Evolutionary conservation across 2,797 vertebrate genomes (phyloP), one percentile per base, ranked within the genome.

Genomic region (Dendrocincla fuliginosa): DNA sequence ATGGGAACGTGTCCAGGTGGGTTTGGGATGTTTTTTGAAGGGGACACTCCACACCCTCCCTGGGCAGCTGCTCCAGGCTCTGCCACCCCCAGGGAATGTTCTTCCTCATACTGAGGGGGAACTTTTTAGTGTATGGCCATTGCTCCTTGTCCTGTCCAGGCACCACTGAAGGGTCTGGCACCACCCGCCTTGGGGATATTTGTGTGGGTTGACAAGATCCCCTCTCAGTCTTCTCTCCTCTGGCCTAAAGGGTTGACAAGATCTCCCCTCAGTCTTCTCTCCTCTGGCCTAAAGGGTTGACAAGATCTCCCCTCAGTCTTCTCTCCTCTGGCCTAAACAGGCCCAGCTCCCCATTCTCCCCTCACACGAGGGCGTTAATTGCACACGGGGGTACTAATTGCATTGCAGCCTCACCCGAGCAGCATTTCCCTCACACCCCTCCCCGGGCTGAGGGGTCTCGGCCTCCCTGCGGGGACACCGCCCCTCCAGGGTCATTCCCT

Each of bases 1-100:
- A 64, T 0, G 16, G 44, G 28, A n/a, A 46, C 5, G 8, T 2
- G 7, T 3, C 3, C 6, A 30, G 20, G 5, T 13, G 37, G 8
- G 11, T 27, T 42, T 70, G 64, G 56, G 32, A 32, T 23, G 14
- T 14, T 37, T 46, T 65, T 20, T 23, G 16, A 22, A 24, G 41
- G 5, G 28, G 13, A 69, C 4, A 22, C 8, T 14, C 42, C 49
- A 9, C 2, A 1, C 30, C 49, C 33, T 25, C 30, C 81, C 24
- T 6, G 23, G 7, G 4, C 64, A 47, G 73, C 57, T 47, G 33
- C 9, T 41, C 47, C 39, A 32, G 28, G 30, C 32, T n/a, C 35
- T 8, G 49, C 23, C 37, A 13, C 44, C 50, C 33, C 64, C 20
- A 57, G 0, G 44, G 37, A 44, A 22, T 46, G 30, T 30, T 33